Evolutionary conservation across 37 sponge, comb jelly and placozoan species (phyloP).

Genomic region (Eunapius fragilis): DNA sequence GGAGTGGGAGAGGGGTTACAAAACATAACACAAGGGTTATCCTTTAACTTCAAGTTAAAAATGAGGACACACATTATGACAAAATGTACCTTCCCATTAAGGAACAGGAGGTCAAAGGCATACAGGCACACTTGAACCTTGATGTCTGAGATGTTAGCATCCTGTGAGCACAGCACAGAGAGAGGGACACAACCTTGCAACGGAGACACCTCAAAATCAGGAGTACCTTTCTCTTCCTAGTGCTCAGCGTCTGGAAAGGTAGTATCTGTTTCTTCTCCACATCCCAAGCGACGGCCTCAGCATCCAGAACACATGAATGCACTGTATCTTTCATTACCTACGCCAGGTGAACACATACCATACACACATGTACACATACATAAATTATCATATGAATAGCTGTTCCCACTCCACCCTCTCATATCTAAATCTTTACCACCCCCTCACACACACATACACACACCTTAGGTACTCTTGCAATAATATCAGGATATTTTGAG

Average conservation of each 20-base stretch:
- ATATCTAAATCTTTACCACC: no score
- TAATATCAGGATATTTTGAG: slow-evolving; percentile 95
- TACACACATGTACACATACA: neutral
- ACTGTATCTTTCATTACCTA: slow-evolving; percentile 73
- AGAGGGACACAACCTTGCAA: no score
- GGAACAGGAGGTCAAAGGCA: slow-evolving; percentile 95
- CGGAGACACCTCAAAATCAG: neutral
- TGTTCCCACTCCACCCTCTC: no score
- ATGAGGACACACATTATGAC: neutral
- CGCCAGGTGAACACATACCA: neutral
- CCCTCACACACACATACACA: neutral
- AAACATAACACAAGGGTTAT: no score
- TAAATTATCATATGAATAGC: no score
- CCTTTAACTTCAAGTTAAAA: no score
- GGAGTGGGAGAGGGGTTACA: neutral
- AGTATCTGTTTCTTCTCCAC: slow-evolving; percentile 88
- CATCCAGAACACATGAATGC: slow-evolving; percentile 87
- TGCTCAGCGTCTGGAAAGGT: slow-evolving; percentile 96
- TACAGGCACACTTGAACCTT: slow-evolving; percentile 97
- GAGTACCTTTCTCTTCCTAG: slow-evolving; percentile 89
- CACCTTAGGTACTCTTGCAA: slow-evolving; percentile 86
- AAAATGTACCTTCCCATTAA: slow-evolving; percentile 86
- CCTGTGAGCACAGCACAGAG: slow-evolving; percentile 38
- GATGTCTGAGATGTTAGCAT: slow-evolving; percentile 80
- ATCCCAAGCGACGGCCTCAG: slow-evolving; percentile 98